phyloP scores from a whole-genome alignment of 1,140 invertebrate genomes.

The Diabrotica virgifera region DNA sequence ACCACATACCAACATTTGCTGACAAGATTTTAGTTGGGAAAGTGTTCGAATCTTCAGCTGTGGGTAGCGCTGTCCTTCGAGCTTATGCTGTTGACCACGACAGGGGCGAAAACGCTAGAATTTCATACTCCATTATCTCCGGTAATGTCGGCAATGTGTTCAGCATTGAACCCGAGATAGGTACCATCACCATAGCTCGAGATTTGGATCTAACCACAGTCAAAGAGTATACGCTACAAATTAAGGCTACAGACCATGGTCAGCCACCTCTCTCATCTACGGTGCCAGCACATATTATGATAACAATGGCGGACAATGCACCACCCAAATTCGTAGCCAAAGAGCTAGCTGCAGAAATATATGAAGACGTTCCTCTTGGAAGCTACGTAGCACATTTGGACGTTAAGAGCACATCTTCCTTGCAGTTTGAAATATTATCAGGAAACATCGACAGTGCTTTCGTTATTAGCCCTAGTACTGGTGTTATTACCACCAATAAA shows the following conservation, averaged over 20 bases:
- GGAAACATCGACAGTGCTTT: conserved; percentile 76
- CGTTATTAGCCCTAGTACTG: conserved; percentile 80
- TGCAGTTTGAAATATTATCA: conserved; percentile 78
- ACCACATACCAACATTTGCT: conserved; percentile 82
- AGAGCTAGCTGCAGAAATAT: conserved; percentile 66
- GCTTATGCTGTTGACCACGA: conserved; percentile 77
- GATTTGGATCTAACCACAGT: conserved; percentile 68
- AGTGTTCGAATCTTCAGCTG: conserved; percentile 70
- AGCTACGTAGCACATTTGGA: conserved; percentile 74
- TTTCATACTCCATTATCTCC: conserved; percentile 77
- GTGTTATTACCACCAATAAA: conserved; percentile 70
- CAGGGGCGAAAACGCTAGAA: conserved; percentile 74
- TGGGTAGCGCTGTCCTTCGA: conserved; percentile 70
- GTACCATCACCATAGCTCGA: conserved; percentile 71
- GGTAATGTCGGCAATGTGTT: conserved; percentile 85
- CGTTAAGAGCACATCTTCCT: conserved; percentile 73
- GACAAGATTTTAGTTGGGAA: conserved; percentile 70
- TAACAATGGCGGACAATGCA: conserved; percentile 86
- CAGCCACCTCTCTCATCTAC: conserved; percentile 69
- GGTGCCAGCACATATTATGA: conserved; percentile 78
- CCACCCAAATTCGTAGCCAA: conserved; percentile 71
- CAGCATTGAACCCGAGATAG: conserved; percentile 71
- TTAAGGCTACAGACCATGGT: conserved; percentile 81
- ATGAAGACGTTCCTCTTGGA: conserved; percentile 78
- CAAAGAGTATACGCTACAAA: conserved; percentile 76